These are phyloP conservation scores for Octomys mimax DNA, from an alignment of 2,797 vertebrate genomes.

Conservation along the genomic window DNA sequence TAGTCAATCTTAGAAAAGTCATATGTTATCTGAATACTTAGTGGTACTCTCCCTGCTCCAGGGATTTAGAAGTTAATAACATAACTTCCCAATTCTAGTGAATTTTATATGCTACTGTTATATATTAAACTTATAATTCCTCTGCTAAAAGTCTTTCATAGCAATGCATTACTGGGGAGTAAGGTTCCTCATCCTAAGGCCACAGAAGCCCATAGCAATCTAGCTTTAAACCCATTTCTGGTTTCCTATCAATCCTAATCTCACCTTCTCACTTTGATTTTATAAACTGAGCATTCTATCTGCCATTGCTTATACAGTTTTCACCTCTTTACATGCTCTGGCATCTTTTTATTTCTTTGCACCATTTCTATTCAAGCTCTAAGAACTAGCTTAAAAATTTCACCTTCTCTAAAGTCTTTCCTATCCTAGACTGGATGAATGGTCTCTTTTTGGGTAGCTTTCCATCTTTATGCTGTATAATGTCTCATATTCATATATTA, in stretches of 20 bases:
- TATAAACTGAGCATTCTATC: background rate
- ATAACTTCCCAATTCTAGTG: background rate
- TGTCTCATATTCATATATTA: background rate
- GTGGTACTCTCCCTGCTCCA: background rate
- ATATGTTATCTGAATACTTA: background rate
- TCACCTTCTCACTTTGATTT: background rate
- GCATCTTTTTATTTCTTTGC: background rate
- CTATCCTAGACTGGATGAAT: too few species aligned
- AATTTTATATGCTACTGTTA: background rate
- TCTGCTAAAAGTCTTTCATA: conserved; percentile 36
- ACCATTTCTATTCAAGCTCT: background rate
- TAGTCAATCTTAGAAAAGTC: background rate
- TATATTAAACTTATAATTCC: background rate
- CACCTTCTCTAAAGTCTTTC: background rate
- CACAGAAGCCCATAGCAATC: background rate
- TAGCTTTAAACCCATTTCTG: background rate
- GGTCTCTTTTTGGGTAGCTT: background rate
- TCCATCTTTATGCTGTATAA: background rate
- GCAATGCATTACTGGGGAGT: background rate
- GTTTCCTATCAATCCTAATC: background rate
- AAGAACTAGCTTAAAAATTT: background rate
- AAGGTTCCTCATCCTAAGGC: background rate
- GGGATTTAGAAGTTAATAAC: conserved; percentile 34
- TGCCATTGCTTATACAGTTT: background rate
- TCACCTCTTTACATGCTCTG: background rate